A percentile compares a stretch with the other conserved stretches of the same genome.
Evolutionary conservation across 2,797 vertebrate species (phyloP).

Genomic region (Spondyliosoma cantharus): DNA sequence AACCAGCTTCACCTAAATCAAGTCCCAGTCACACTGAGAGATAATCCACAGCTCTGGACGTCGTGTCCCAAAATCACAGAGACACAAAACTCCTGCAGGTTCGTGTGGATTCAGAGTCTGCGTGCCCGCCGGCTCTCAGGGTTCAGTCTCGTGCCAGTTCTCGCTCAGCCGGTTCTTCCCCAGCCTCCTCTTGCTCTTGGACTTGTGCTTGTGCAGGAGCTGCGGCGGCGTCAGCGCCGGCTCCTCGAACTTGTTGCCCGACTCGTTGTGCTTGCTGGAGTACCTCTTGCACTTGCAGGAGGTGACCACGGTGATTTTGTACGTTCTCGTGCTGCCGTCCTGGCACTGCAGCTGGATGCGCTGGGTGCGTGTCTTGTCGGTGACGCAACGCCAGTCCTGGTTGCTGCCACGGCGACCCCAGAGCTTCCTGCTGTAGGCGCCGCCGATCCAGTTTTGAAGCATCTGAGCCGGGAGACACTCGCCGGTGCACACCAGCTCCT

Average conservation of each 20-base stretch:
- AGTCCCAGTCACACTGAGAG: conserved; percentile 61
- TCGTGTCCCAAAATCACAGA: conserved; percentile 28
- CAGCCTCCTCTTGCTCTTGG: conserved; percentile 89
- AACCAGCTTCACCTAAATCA: conserved; percentile 57
- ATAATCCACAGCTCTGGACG: conserved; percentile 71
- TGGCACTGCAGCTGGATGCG: conserved; percentile 95
- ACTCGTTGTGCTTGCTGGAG: conserved; percentile 95
- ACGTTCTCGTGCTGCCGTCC: conserved; percentile 94
- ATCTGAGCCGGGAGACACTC: conserved; percentile 94
- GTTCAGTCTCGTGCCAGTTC: conserved; percentile 86
- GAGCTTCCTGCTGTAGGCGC: conserved; percentile 89
- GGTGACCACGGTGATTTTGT: conserved; percentile 94
- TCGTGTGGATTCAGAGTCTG: conserved; percentile 26
- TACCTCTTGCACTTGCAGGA: conserved; percentile 97
- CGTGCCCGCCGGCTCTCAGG: conserved; percentile 63
- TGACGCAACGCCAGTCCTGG: conserved; percentile 97
- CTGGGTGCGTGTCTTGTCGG: conserved; percentile 94
- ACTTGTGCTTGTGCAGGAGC: conserved; percentile 84
- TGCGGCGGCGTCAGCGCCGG: conserved; percentile 83
- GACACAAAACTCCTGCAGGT: conserved; percentile 34
- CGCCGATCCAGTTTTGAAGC: conserved; percentile 97
- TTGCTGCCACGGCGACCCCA: conserved; percentile 89
- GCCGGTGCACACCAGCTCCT: conserved; percentile 96
- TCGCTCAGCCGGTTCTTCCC: conserved; percentile 87
- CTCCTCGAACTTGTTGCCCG: conserved; percentile 90